phyloP scores from a whole-genome alignment of 2,113 vertebrate species.

The Thalassarche chlororhynchos region DNA sequence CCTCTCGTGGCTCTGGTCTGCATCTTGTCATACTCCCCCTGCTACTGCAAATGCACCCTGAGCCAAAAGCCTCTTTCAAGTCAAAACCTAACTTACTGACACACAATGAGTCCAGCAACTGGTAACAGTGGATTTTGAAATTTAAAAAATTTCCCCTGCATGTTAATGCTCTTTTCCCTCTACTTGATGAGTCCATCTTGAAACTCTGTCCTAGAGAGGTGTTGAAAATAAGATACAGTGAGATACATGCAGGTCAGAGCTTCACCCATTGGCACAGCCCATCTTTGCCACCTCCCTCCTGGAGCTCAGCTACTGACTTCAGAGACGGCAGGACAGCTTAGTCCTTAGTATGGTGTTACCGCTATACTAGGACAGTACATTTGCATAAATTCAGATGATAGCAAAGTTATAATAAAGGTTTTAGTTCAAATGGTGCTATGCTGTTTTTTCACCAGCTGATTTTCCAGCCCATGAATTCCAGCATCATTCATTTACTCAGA shows the following conservation, averaged over 20 bases:
- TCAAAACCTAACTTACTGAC: neutral
- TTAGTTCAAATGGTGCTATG: neutral
- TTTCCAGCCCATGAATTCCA: neutral
- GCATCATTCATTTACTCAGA: neutral
- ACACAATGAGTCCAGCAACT: neutral
- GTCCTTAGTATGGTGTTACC: too few relatives aligned
- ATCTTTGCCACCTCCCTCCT: neutral
- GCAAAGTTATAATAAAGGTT: neutral
- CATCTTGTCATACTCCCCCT: neutral
- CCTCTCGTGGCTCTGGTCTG: neutral
- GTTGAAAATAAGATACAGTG: neutral
- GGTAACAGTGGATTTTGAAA: neutral
- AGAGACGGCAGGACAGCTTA: neutral
- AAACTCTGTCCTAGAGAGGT: neutral
- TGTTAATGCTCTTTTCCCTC: neutral
- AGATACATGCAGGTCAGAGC: neutral
- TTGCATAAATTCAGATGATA: neutral
- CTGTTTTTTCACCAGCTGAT: neutral
- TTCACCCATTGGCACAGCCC: neutral
- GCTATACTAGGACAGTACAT: neutral
- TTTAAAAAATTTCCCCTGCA: neutral
- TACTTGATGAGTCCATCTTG: neutral
- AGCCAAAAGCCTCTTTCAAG: neutral
- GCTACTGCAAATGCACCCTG: neutral
- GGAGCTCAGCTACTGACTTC: neutral